phyloP scores from a whole-genome alignment of 2,888 invertebrate species.

The Polia nebulosa region DNA sequence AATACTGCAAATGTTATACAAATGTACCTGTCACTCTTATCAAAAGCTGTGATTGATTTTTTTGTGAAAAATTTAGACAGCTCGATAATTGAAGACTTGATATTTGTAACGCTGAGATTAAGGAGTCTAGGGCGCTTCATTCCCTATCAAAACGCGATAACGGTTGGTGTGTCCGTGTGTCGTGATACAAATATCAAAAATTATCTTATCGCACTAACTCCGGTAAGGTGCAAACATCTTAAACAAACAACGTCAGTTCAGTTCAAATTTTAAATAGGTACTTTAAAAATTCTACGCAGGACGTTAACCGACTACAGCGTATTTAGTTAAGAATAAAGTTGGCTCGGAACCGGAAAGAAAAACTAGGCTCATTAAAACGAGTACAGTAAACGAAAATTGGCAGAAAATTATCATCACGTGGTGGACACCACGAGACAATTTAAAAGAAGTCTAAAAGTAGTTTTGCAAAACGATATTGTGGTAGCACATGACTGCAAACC shows the following conservation, averaged over 20 bases:
- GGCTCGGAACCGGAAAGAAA: constrained; percentile 67
- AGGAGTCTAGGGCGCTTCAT: constrained; percentile 71
- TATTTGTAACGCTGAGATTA: constrained; percentile 80
- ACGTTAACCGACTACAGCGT: constrained; percentile 68
- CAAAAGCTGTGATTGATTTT: constrained; percentile 80
- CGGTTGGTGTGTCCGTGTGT: constrained; percentile 67
- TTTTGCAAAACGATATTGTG: constrained; percentile 41
- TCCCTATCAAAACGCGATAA: constrained; percentile 80
- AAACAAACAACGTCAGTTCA: constrained; percentile 73
- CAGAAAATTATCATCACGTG: constrained; percentile 67
- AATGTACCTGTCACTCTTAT: constrained; percentile 76
- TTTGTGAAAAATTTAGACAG: constrained; percentile 69
- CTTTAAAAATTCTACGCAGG: constrained; percentile 58
- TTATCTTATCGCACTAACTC: constrained; percentile 83
- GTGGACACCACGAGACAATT: constrained; percentile 52
- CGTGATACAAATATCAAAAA: constrained; percentile 83
- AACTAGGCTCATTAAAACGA: constrained; percentile 57
- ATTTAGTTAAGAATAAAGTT: constrained; percentile 65
- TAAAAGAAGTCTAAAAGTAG: constrained; percentile 50
- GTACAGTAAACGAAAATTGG: constrained; percentile 68
- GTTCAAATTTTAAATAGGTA: constrained; percentile 62
- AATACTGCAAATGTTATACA: constrained; percentile 47
- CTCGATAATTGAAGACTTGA: constrained; percentile 74
- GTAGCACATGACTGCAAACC: constrained; percentile 37
- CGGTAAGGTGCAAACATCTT: constrained; percentile 82